Conservation (phyloP, 2,113 vertebrate genomes). For the Eulacestoma nigropectus region DNA sequence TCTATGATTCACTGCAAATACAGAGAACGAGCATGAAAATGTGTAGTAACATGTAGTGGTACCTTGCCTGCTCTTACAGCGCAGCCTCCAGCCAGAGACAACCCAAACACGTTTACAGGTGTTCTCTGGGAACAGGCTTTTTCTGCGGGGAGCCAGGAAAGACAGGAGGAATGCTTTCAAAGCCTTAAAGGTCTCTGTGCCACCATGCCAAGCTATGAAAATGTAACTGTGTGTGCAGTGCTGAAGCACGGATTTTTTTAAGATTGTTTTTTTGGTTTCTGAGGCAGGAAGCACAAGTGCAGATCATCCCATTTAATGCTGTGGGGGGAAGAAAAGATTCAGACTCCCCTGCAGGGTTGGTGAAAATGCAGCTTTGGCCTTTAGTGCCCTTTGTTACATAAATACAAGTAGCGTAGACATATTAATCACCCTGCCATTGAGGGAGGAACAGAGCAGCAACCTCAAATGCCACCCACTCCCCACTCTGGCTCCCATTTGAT, state of each 20-base stretch:
- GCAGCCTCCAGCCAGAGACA: constrained; percentile 13
- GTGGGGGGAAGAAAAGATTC: constrained; percentile 32
- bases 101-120: background rate
- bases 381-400: constrained; percentile 61
- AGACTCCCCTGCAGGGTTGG: constrained; percentile 8
- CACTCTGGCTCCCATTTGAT: constrained; percentile 69
- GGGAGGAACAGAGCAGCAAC: constrained; percentile 69
- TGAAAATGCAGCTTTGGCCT: constrained; percentile 54
- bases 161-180: background rate
- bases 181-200: background rate
- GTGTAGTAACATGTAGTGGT: constrained; percentile 41
- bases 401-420: constrained; percentile 42
- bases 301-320: constrained; percentile 50
- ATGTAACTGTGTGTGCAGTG: background rate
- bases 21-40: background rate
- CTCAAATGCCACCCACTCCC: constrained; percentile 72
- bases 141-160: background rate
- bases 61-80: background rate
- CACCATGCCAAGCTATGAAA: background rate
- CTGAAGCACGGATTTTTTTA: background rate
- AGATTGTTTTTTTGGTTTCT: background rate
- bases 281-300: constrained; percentile 30
- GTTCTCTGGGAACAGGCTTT: background rate
- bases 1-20: constrained; percentile 38
- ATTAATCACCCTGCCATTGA: constrained; percentile 68